Base-by-base conservation (phyloP, 2,797 vertebrate species). In the Oreortyx pictus region DNA sequence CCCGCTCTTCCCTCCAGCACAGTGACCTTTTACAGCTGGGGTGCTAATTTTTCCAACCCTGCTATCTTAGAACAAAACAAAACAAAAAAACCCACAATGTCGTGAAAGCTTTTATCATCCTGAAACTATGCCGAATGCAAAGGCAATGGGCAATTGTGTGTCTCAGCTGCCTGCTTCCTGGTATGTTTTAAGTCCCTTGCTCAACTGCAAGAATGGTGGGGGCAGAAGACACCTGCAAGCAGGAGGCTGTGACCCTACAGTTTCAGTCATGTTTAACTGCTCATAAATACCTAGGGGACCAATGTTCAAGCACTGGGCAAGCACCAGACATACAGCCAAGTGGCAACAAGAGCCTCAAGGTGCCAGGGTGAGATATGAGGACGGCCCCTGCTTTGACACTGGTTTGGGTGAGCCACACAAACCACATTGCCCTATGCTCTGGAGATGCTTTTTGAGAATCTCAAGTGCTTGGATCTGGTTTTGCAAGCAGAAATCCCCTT, bases 161-260 rank as follows among this genome's bases (percentile, higher is more conserved):
- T 95, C 91, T 92, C 92, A 86, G 91, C 79, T 16, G 87, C 92
- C 92, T 86, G 80, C 89, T 96, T 94, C 96, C 88, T 95, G 91
- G 91, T 86, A 93, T 90, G 96, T 94, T 93, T 80, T 20, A 79
- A 82, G 81, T 64, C 85, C 91, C 92, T 74, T 92, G 86, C 93
- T 95, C 79, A 89, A 75, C 82, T 83, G 80, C 66, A 62, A n/a
- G 14, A 80, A 91, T 88, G 81, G 92, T 8, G 79, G 91, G 92
- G 93, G 91, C 93, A 95, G 95, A 82, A 88, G 89, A 66, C 61
- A 86, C 79, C 59, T 85, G 87, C 85, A 92, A 54, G 73, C 70
- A 82, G 81, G 85, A 78, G 82, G 86, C 87, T 96, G 76, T n/a
- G 88, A 92, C 79, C 77, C 80, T 44, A 61, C 11, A 57, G 80